A percentile compares a stretch with the other conserved stretches of the same genome.
These are phyloP conservation scores for Calidris pygmaea DNA, from an alignment of 2,113 vertebrate genomes.

Conservation along the genomic window DNA sequence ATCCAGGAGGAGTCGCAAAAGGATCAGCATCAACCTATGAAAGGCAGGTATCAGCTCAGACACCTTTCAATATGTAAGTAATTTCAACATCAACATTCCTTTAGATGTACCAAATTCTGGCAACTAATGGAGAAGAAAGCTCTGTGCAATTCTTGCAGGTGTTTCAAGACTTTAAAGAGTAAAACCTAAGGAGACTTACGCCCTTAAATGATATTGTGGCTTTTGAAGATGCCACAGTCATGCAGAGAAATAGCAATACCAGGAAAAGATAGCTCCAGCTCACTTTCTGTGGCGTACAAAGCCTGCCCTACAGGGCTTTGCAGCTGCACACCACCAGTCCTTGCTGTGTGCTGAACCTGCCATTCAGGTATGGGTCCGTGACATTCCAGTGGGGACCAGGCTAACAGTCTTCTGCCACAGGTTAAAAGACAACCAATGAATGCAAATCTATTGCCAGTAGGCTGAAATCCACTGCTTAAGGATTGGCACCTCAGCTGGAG, in stretches of 20 bases:
- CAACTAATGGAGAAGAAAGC: not conserved
- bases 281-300: not conserved
- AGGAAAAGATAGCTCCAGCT: not conserved
- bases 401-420: not conserved
- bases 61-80: not conserved
- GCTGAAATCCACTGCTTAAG: not conserved
- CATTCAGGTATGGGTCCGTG: not conserved
- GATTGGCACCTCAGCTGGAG: not conserved
- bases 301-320: not conserved
- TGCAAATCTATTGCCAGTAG: not conserved
- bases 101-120: not conserved
- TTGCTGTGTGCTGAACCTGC: not conserved
- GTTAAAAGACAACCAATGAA: not conserved
- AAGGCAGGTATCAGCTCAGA: not conserved
- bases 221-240: not conserved
- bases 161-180: not conserved
- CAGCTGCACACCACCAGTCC: not conserved
- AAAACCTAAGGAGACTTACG: not conserved
- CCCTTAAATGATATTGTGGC: not conserved
- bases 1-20: not conserved
- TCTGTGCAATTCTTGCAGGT: not conserved
- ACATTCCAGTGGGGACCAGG: accelerated
- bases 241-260: not conserved
- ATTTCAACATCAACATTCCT: not conserved
- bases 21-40: not conserved